Base-by-base conservation (phyloP, 2,797 vertebrate species). In the Tragopan temminckii region DNA sequence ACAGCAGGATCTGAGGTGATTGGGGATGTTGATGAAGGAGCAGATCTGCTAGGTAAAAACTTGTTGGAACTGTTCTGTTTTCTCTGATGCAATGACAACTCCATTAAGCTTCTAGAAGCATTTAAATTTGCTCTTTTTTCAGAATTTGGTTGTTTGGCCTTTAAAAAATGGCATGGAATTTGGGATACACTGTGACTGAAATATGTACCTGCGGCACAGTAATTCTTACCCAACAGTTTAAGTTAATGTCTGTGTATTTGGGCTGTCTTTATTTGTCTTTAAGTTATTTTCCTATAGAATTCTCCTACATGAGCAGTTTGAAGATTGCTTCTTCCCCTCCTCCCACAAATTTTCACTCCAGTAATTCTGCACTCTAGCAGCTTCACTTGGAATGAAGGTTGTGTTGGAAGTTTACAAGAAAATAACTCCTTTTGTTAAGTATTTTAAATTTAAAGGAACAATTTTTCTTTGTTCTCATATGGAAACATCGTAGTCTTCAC, bases 1-100 rank as follows among this genome's bases (percentile, higher is more conserved):
- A 99, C 99, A 0, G 99, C 99, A 7, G 99, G 99, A 68, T 99
- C 99, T 0, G 99, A 99, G 93, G 99, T 99, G 97, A 99, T 99
- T 1, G 99, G 99, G 11, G 99, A 99, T 61, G 99, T 99, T 79
- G 99, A 99, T 6, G 99, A 99, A 79, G 99, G 99, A 59, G 99
- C 99, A 2, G 99, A 99, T 96, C 98, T 99, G 40, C 98, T 99
- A 94, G 99, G 99, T 99, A 98, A 94, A 97, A 88, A 11, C 62
- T 66, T 62, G 12, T 9, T 63, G 48, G 40, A 90, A 82, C 64
- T 12, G 8, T 79, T 86, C 38, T 91, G 7, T 76, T 84, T 76
- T 61, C 74, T 74, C 24, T 85, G 74, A 21, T 93, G 38, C 35
- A 64, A 7, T 74, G 68, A 53, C 25, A 52, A 68, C 16, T 80